Percentiles rank a stretch among this genome's conserved stretches.
These are phyloP conservation scores for Anguilla japonica DNA, from an alignment of 2,113 vertebrate species.

Conservation along the genomic window DNA sequence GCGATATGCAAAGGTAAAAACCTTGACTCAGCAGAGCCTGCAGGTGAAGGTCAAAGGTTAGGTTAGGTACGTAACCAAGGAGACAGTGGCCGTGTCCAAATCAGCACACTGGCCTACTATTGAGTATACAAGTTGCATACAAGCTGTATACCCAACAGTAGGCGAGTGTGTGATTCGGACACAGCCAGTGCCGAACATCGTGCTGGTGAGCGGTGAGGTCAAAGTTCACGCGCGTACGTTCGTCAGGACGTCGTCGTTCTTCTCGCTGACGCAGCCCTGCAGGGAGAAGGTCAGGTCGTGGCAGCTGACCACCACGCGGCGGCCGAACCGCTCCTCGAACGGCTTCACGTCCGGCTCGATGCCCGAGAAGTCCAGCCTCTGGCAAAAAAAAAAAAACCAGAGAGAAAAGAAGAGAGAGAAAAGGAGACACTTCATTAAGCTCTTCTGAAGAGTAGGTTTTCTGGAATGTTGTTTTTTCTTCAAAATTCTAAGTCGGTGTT, in stretches of 20 bases:
- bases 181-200: background rate
- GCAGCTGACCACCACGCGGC: slow-evolving; percentile 84
- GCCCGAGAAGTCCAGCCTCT: slow-evolving; percentile 94
- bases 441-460: too few species aligned
- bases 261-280: slow-evolving; percentile 82
- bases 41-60: too few species aligned
- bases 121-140: too few species aligned
- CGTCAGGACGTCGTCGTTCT: slow-evolving; percentile 74
- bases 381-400: slow-evolving; percentile 22
- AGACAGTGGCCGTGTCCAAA: too few species aligned
- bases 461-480: too few species aligned
- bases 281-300: slow-evolving; percentile 90
- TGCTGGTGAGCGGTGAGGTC: background rate
- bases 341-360: slow-evolving; percentile 93
- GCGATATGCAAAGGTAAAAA: too few species aligned
- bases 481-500: too few species aligned
- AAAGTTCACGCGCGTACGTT: slow-evolving; percentile 75
- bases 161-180: too few species aligned
- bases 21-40: too few species aligned
- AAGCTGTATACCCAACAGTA: too few species aligned
- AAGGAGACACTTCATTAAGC: slow-evolving; percentile 3
- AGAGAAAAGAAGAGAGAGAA: slow-evolving; percentile 32
- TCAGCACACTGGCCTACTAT: too few species aligned
- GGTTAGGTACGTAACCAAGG: too few species aligned
- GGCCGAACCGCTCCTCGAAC: slow-evolving; percentile 90